Conservation (phyloP, 2,797 vertebrate species). For the Huso huso region DNA sequence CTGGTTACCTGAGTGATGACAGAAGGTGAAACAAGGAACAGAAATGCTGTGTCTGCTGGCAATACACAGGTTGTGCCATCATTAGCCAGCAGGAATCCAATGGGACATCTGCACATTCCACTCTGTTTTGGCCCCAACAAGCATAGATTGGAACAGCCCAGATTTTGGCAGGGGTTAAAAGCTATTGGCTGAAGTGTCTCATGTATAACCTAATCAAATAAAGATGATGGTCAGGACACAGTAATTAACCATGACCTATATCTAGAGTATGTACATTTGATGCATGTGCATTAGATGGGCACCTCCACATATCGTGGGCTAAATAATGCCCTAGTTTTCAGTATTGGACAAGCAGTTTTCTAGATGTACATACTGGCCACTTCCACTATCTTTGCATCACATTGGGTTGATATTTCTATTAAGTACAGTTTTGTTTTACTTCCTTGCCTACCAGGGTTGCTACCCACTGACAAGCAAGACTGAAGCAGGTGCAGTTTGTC, state of each 20-base stretch:
- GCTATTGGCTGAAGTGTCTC: conserved; percentile 54
- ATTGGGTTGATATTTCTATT: no score
- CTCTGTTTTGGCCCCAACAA: conserved; percentile 52
- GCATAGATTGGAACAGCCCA: conserved; percentile 74
- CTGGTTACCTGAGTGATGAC: conserved; percentile 65
- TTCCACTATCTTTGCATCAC: no score
- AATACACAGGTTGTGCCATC: conserved; percentile 60
- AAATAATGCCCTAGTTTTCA: background rate
- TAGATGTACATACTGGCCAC: no score
- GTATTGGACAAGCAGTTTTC: no score
- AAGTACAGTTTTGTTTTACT: no score
- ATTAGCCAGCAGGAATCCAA: conserved; percentile 51
- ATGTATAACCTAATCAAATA: conserved; percentile 67
- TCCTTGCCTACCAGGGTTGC: no score
- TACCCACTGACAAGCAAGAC: no score
- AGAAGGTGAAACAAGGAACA: conserved; percentile 57
- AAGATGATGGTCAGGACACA: background rate
- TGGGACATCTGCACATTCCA: conserved; percentile 69
- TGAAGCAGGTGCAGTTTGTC: no score
- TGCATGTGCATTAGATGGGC: no score
- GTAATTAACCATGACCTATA: background rate
- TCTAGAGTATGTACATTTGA: no score
- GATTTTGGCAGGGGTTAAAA: conserved; percentile 52
- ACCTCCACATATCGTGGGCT: no score
- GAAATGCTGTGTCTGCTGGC: conserved; percentile 56